A percentile compares a stretch with the other conserved stretches of the same genome.
Evolutionary conservation across 2,888 invertebrate genomes (phyloP).

Genomic region (Scaptomyza parva): DNA sequence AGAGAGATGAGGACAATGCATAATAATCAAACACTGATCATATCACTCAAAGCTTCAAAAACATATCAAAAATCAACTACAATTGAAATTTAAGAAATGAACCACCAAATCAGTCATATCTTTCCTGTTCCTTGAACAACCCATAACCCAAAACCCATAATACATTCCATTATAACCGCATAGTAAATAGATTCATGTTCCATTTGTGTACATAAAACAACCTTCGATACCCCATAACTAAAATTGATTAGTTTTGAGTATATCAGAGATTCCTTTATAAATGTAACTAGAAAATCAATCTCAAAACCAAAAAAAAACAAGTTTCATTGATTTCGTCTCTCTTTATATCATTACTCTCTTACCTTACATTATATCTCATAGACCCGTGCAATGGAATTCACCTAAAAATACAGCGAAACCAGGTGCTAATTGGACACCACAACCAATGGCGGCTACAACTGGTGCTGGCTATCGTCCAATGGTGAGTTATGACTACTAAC

Average conservation of each 20-base stretch:
- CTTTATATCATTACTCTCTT: constrained; percentile 77
- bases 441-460: constrained; percentile 95
- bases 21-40: constrained; percentile 17
- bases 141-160: no score
- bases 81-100: not conserved
- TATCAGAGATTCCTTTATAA: constrained; percentile 40
- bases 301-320: constrained; percentile 24
- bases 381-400: constrained; percentile 96
- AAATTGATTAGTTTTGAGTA: constrained; percentile 47
- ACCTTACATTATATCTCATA: constrained; percentile 84
- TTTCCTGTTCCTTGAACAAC: constrained; percentile 4
- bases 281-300: constrained; percentile 36
- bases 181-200: constrained; percentile 40
- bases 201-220: constrained; percentile 56
- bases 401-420: constrained; percentile 94
- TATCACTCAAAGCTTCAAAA: constrained; percentile 5
- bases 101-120: constrained; percentile 1
- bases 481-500: constrained; percentile 87
- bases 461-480: constrained; percentile 95
- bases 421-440: constrained; percentile 92
- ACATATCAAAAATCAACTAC: not conserved
- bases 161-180: constrained; percentile 8
- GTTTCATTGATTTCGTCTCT: constrained; percentile 73
- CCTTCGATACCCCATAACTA: constrained; percentile 23
- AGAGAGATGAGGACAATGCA: constrained; percentile 14